Evolutionary conservation across 2,888 invertebrate genomes (phyloP).

Genomic region (Parnassius orleans): DNA sequence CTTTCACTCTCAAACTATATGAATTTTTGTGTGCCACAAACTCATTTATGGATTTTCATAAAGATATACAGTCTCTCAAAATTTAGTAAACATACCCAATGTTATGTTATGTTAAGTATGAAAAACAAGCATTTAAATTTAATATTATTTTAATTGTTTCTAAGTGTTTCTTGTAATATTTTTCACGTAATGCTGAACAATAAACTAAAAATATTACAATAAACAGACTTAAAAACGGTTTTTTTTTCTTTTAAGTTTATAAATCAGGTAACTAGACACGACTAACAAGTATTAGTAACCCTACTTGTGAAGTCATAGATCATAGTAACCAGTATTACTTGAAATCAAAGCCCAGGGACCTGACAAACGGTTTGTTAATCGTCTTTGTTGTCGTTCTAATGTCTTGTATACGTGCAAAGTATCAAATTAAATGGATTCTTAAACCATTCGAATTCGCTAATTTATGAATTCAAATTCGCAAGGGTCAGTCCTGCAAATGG

Average conservation of each 20-base stretch:
- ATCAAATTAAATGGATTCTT: slow-evolving; percentile 49
- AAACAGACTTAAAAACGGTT: neutral
- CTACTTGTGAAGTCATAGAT: slow-evolving; percentile 36
- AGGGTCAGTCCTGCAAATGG: slow-evolving; percentile 30
- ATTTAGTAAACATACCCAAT: too few relatives aligned
- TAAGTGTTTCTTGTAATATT: too few relatives aligned
- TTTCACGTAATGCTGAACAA: too few relatives aligned
- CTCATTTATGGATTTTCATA: too few relatives aligned
- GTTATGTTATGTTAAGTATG: too few relatives aligned
- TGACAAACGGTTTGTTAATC: slow-evolving; percentile 72
- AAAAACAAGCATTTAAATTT: too few relatives aligned
- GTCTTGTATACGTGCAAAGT: slow-evolving; percentile 53
- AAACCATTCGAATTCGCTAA: slow-evolving; percentile 26
- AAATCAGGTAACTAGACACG: neutral
- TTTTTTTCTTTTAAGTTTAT: too few relatives aligned
- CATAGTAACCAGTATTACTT: slow-evolving; percentile 47
- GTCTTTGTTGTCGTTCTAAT: slow-evolving; percentile 58
- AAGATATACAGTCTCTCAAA: too few relatives aligned
- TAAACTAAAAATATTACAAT: too few relatives aligned
- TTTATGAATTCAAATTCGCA: slow-evolving; percentile 26
- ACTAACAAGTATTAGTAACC: slow-evolving; percentile 12
- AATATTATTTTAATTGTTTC: too few relatives aligned
- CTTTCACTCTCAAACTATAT: slow-evolving; percentile 70
- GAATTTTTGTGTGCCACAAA: slow-evolving; percentile 54
- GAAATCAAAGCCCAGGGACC: slow-evolving; percentile 43